Percentiles rank a stretch among this genome's conserved stretches.
Evolutionary conservation across 1,140 invertebrate species (phyloP).

Genomic region (Ceratitis capitata): DNA sequence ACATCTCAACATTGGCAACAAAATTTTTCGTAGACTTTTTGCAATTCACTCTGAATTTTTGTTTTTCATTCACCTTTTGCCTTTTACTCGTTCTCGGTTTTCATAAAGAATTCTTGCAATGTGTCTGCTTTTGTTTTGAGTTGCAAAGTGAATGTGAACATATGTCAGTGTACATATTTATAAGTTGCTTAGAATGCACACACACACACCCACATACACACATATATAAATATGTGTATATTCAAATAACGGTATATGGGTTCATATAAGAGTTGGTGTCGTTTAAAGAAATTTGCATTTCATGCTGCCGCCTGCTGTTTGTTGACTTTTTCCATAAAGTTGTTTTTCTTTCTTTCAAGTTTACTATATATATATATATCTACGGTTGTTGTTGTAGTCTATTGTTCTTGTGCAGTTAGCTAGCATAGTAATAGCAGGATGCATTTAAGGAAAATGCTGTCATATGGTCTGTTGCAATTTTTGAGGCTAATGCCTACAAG

Average conservation of each 20-base stretch:
- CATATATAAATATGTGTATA: neutral
- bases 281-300: slow-evolving; percentile 30
- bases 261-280: neutral
- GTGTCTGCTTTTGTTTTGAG: slow-evolving; percentile 27
- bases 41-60: neutral
- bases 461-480: slow-evolving; percentile 24
- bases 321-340: slow-evolving; percentile 31
- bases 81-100: neutral
- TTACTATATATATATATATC: neutral
- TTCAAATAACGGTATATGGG: neutral
- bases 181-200: neutral
- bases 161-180: neutral
- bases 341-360: neutral
- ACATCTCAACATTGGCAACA: neutral
- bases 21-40: neutral
- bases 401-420: neutral
- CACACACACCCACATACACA: neutral
- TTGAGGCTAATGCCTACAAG: slow-evolving; percentile 21
- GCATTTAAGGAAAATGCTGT: slow-evolving; percentile 35
- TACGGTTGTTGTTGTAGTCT: neutral
- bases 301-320: slow-evolving; percentile 15
- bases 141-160: neutral
- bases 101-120: slow-evolving; percentile 19
- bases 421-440: neutral
- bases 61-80: neutral